A percentile compares a stretch with the other conserved stretches of the same genome.
Conservation (phyloP, 2,888 invertebrate species). For the Meiosimyza platycephala region DNA sequence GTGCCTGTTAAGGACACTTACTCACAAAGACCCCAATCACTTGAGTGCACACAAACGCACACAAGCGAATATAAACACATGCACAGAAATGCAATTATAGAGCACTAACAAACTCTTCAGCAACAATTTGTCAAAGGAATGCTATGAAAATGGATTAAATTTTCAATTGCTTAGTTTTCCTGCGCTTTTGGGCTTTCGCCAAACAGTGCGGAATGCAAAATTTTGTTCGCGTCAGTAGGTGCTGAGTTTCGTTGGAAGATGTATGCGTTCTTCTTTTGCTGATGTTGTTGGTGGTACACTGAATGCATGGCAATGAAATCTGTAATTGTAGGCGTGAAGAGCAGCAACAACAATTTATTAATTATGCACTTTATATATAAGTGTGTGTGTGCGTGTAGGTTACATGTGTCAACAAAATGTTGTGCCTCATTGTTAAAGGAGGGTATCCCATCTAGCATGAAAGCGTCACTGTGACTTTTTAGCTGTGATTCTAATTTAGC, state of each 20-base stretch:
- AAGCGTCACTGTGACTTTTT: background rate
- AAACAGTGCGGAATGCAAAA: background rate
- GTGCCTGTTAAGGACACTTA: conserved; percentile 5
- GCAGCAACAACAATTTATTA: too few species aligned
- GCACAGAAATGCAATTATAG: conserved; percentile 19
- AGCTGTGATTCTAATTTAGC: background rate
- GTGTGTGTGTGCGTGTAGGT: background rate
- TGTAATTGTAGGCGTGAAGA: too few species aligned
- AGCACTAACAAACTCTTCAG: background rate
- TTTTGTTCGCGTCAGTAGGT: too few species aligned
- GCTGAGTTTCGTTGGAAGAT: too few species aligned
- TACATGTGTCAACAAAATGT: conserved; percentile 18
- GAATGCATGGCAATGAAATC: too few species aligned
- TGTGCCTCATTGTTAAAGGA: background rate
- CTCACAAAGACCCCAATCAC: background rate
- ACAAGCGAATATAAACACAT: background rate
- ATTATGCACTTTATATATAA: too few species aligned
- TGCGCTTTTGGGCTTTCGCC: background rate
- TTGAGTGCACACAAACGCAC: background rate
- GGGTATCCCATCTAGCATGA: background rate
- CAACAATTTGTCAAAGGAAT: conserved; percentile 37
- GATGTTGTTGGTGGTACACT: too few species aligned
- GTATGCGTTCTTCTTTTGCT: too few species aligned
- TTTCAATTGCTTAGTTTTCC: conserved; percentile 28
- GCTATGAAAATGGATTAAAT: conserved; percentile 37